Percentiles rank a stretch among this genome's conserved stretches.
Conservation (phyloP, 2,797 vertebrate species). For the Gymnocypris eckloni region DNA sequence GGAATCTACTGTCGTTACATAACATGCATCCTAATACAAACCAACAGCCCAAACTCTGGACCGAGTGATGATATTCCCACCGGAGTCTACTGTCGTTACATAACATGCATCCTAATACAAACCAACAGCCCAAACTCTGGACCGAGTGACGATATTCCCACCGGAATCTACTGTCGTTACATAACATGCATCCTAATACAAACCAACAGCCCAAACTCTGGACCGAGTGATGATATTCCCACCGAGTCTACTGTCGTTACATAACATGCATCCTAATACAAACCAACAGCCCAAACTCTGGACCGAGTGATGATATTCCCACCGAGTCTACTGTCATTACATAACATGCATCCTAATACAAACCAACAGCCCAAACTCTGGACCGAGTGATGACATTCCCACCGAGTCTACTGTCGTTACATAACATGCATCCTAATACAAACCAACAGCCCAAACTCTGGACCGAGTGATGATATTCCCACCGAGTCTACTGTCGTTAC, state of each 20-base stretch:
- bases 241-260: neutral
- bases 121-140: neutral
- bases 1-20: too few relatives aligned
- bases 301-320: too few relatives aligned
- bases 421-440: slow-evolving; percentile 16
- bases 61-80: neutral
- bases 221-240: neutral
- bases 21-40: neutral
- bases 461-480: too few relatives aligned
- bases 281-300: neutral
- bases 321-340: too few relatives aligned
- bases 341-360: neutral
- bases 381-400: neutral
- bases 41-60: neutral
- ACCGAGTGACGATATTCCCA: too few relatives aligned
- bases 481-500: too few relatives aligned
- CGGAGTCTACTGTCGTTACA: neutral
- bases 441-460: neutral
- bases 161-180: too few relatives aligned
- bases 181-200: neutral
- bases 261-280: slow-evolving; percentile 16
- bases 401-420: neutral
- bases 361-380: neutral
- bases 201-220: neutral
- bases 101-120: slow-evolving; percentile 14